These are phyloP conservation scores for Phalacrocorax pelagicus DNA, from an alignment of 2,113 vertebrate genomes.

Conservation along the genomic window DNA sequence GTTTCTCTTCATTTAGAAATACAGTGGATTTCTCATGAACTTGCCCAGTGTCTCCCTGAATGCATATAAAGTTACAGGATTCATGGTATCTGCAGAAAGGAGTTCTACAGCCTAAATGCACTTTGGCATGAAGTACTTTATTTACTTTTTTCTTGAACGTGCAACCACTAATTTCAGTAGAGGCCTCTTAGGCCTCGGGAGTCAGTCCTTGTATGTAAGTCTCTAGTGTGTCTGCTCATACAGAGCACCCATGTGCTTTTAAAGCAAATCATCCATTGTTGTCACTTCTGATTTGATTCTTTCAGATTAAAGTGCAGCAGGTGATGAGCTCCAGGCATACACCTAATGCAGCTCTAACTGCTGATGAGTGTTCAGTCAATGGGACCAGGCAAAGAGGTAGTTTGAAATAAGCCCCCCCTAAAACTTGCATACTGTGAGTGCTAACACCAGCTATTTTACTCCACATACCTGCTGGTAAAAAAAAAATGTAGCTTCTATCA, in stretches of 20 bases:
- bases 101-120: background rate
- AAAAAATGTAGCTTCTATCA: background rate
- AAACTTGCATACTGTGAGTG: background rate
- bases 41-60: background rate
- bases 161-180: background rate
- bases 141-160: fast-evolving
- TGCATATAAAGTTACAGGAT: background rate
- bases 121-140: background rate
- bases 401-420: background rate
- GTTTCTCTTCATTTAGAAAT: background rate
- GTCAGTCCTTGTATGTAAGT: fast-evolving
- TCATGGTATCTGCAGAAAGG: background rate
- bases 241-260: background rate
- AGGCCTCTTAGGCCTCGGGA: background rate
- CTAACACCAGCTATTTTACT: background rate
- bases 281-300: background rate
- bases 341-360: background rate
- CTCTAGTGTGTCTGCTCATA: background rate
- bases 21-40: background rate
- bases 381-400: background rate
- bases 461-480: background rate
- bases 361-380: background rate
- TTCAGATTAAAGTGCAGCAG: fast-evolving
- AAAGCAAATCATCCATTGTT: background rate
- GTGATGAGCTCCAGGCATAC: background rate